A percentile compares a stretch with the other conserved stretches of the same genome.
Conservation (phyloP, 2,113 vertebrate species). For the Periophthalmus modestus region DNA sequence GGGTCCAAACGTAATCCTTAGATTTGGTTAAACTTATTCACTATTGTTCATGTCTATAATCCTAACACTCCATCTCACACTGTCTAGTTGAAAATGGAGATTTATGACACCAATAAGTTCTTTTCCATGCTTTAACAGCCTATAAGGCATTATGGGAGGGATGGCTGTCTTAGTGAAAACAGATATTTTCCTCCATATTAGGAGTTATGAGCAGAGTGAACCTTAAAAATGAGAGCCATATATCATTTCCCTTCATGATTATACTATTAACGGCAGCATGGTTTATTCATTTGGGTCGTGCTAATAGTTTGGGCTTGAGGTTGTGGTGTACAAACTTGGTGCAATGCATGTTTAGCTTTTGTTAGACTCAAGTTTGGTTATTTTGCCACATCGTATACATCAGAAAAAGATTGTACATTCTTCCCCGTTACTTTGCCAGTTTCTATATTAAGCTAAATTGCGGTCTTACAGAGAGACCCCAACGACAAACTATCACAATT, state of each 20-base stretch:
- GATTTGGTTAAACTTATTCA: conserved; percentile 57
- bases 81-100: conserved; percentile 75
- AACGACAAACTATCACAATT: conserved; percentile 83
- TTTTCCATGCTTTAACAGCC: conserved; percentile 78
- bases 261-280: conserved; percentile 78
- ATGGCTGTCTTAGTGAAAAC: conserved; percentile 75
- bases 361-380: conserved; percentile 33
- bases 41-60: conserved; percentile 61
- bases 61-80: conserved; percentile 58
- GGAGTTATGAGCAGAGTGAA: conserved; percentile 75
- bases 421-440: conserved; percentile 65
- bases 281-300: conserved; percentile 79
- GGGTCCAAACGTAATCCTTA: conserved; percentile 60
- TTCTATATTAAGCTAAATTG: conserved; percentile 83
- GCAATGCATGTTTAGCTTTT: conserved; percentile 40
- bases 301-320: conserved; percentile 74
- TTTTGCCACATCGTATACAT: conserved; percentile 62
- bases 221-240: conserved; percentile 80
- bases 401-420: conserved; percentile 67
- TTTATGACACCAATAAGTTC: conserved; percentile 81
- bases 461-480: conserved; percentile 82
- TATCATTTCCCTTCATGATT: conserved; percentile 77
- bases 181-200: conserved; percentile 78
- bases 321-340: conserved; percentile 56
- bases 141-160: conserved; percentile 70